Conservation (phyloP, 2,797 vertebrate genomes). For the Vultur gryphus region DNA sequence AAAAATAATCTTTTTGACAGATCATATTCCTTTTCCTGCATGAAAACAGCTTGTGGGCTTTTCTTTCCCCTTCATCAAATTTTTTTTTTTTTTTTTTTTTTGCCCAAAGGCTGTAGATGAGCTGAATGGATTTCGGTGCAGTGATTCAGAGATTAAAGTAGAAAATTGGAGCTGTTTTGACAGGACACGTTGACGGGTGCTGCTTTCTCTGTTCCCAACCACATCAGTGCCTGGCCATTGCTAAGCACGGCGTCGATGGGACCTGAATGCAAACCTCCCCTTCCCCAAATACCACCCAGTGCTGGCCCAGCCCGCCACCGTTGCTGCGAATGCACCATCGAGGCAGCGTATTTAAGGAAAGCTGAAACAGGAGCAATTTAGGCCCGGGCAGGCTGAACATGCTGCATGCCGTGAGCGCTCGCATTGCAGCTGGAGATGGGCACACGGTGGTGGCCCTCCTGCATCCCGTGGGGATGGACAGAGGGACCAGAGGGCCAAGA, state of each 20-base stretch:
- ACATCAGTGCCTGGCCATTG: fast-evolving
- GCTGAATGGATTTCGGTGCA: background rate
- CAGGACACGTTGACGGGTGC: background rate
- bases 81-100: background rate
- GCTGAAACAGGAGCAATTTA: background rate
- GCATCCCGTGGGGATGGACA: background rate
- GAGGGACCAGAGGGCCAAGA: background rate
- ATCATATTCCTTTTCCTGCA: background rate
- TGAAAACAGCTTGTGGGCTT: background rate
- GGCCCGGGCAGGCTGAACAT: background rate
- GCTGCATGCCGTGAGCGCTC: fast-evolving
- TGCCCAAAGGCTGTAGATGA: background rate
- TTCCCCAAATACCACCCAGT: background rate
- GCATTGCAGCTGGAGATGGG: background rate
- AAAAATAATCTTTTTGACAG: background rate
- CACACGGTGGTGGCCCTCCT: background rate
- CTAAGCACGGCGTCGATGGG: fast-evolving
- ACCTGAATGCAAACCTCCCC: background rate
- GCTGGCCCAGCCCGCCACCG: background rate
- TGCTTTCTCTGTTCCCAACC: background rate
- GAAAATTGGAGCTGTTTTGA: background rate
- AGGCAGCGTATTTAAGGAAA: background rate
- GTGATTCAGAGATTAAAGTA: background rate
- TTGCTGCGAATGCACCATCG: background rate
- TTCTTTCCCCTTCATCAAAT: background rate